These are phyloP conservation scores for Catamblyrhynchus diadema DNA, from an alignment of 2,797 vertebrate genomes.

Conservation along the genomic window DNA sequence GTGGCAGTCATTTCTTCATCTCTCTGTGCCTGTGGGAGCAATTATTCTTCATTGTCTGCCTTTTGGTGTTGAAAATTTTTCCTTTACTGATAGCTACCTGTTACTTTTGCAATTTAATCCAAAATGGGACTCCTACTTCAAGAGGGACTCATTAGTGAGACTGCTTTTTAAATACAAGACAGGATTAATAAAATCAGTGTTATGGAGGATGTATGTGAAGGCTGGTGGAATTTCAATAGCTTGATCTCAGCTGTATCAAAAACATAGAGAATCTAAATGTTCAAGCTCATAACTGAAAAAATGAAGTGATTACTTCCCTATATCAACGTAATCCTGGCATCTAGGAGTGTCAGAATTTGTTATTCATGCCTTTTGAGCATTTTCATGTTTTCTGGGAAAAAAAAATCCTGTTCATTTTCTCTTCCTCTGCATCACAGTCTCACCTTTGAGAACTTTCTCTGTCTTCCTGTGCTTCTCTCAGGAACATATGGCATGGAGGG, in stretches of 20 bases:
- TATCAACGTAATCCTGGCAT: not conserved
- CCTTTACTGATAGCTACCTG: not conserved
- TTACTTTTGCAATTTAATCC: not conserved
- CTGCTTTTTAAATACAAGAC: not conserved
- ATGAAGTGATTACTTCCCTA: rapidly evolving
- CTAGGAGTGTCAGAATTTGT: not conserved
- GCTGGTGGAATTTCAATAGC: not conserved
- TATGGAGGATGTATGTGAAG: not conserved
- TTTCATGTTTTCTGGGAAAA: not conserved
- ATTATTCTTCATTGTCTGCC: not conserved
- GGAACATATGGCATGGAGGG: not conserved
- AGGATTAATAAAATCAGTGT: not conserved
- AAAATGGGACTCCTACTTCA: not conserved
- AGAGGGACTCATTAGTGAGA: not conserved
- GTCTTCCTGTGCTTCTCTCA: not conserved
- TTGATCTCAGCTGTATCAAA: not conserved
- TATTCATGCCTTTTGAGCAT: not conserved
- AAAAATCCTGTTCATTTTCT: not conserved
- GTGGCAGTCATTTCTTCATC: not conserved
- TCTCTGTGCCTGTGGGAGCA: not conserved
- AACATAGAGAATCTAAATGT: not conserved
- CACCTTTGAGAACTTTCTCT: not conserved
- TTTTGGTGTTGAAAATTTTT: not conserved
- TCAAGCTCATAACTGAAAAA: not conserved
- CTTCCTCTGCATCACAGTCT: not conserved